Base-by-base conservation (phyloP, 2,797 vertebrate genomes). In the Megaceryle alcyon region DNA sequence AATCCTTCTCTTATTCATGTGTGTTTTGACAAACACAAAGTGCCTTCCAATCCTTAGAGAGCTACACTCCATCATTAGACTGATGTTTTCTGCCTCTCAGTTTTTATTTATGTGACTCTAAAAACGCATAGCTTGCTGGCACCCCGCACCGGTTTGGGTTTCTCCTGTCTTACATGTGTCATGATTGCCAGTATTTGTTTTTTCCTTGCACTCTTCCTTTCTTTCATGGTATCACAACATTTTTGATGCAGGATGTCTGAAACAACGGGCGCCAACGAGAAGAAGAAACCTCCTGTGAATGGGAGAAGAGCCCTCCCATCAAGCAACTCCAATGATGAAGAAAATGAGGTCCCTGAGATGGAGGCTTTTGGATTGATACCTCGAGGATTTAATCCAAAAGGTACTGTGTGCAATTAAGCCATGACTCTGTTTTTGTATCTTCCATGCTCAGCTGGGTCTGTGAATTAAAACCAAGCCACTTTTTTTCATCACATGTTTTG, bases 241-340 rank as follows among this genome's bases (percentile, higher is more conserved):
- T 82, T 87, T 70, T 66, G 95, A 89, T 41, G 46, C 64, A 97
- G 75, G 44, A 98, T 98, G 97, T 96, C 97, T n/a, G 97, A 96
- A 73, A 78, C 89, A 90, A 46, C 12, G 2, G 97, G 92, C 61
- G 77, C 96, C 26, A 94, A 88, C 1, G 73, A 86, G 88, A 78
- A 79, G n/a, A 66, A 96, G 53, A 95, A 97, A 37, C 84, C 66
- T 28, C 97, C 94, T 23, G 97, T 98, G 89, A 98, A 96, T 3
- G 99, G 99, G 35, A 98, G 99, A 75, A 96, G 97, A 46, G 86
- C 98, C 1, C 69, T 93, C 7, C 99, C 99, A 7, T 68, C 78
- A n/a, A 98, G 98, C 90, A 97, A 71, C 94, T 98, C 99, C 85
- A 99, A 99, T 81, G 97, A 96, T 1, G 98, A 98, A 15, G 97